Conservation (phyloP, 2,113 vertebrate species). For the Panthera leo region DNA sequence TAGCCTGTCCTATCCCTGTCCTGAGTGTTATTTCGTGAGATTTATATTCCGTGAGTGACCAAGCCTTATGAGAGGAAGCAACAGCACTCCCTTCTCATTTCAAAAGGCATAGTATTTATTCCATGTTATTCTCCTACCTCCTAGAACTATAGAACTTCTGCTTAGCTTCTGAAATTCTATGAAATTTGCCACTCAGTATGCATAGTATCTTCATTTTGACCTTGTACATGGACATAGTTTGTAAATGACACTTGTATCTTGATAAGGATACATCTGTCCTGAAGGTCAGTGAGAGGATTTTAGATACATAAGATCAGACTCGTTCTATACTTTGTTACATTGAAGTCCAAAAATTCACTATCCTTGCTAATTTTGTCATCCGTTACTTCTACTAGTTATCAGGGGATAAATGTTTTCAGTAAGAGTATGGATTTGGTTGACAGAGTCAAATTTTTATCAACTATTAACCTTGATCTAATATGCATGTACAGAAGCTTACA, state of each 20-base stretch:
- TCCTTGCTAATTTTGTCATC: not conserved
- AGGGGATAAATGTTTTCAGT: not conserved
- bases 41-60: not conserved
- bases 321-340: not conserved
- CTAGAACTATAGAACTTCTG: not conserved
- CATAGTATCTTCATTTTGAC: not conserved
- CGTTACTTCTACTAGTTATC: not conserved
- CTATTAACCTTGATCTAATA: not conserved
- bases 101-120: not conserved
- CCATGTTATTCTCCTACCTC: not conserved
- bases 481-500: not conserved
- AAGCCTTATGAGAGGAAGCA: not conserved
- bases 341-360: not conserved
- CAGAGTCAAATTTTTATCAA: slow-evolving; percentile 2
- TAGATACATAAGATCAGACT: not conserved
- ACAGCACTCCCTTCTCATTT: not conserved
- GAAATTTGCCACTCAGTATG: not conserved
- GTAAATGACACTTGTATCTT: not conserved
- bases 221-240: not conserved
- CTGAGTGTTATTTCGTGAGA: not conserved
- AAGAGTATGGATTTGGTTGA: not conserved
- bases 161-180: not conserved
- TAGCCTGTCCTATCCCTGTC: not conserved
- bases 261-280: not conserved
- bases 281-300: not conserved